phyloP scores from a whole-genome alignment of 2,888 invertebrate species.

The Halocaridina rubra region DNA sequence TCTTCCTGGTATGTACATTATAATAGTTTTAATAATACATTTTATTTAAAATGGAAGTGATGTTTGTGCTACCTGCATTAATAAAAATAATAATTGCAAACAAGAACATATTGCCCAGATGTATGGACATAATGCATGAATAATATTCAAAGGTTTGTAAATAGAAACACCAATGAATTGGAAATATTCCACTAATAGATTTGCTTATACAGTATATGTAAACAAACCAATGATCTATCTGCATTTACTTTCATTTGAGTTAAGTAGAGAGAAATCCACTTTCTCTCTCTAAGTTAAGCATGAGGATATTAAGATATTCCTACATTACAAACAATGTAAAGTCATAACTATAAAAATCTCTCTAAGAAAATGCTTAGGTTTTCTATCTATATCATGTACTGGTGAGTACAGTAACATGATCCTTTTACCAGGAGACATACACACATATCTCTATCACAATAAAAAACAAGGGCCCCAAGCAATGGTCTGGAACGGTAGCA shows the following conservation, averaged over 20 bases:
- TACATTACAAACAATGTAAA: too few species aligned
- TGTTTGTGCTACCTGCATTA: constrained; percentile 46
- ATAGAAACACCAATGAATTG: too few species aligned
- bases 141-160: background rate
- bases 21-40: background rate
- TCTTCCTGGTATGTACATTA: constrained; percentile 40
- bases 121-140: too few species aligned
- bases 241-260: too few species aligned
- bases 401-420: constrained; percentile 41
- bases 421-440: constrained; percentile 15
- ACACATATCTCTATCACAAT: constrained; percentile 38
- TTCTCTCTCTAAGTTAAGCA: too few species aligned
- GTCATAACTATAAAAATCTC: background rate
- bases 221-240: too few species aligned
- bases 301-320: too few species aligned
- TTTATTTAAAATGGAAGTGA: background rate
- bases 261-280: too few species aligned
- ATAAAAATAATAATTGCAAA: constrained; percentile 13
- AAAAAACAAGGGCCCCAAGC: constrained; percentile 42
- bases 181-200: too few species aligned
- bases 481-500: constrained; percentile 49
- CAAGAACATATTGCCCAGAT: too few species aligned
- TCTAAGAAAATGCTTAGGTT: constrained; percentile 11
- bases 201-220: too few species aligned
- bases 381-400: constrained; percentile 28